Evolutionary conservation across 2,113 vertebrate genomes (phyloP).

Genomic region (Phaethornis superciliosus): DNA sequence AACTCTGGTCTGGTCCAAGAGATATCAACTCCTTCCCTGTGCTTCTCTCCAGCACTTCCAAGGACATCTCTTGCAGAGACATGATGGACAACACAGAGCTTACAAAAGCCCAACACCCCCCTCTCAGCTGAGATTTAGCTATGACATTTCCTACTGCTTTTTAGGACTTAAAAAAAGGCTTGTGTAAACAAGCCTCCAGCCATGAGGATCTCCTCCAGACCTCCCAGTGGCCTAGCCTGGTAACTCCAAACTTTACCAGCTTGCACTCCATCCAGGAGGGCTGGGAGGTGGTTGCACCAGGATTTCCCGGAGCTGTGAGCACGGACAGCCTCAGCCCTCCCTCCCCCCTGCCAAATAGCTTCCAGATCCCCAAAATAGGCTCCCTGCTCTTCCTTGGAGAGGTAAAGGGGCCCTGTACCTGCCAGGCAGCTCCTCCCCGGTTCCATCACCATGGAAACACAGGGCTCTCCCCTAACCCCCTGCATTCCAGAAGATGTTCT

Average conservation of each 20-base stretch:
- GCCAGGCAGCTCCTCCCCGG: neutral
- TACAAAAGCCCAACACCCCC: accelerated
- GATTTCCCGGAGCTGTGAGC: neutral
- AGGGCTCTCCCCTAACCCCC: neutral
- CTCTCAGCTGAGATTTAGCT: neutral
- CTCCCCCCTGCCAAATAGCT: neutral
- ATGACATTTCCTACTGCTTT: neutral
- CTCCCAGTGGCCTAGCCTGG: accelerated
- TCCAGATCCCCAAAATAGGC: too few relatives aligned
- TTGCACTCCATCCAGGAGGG: neutral
- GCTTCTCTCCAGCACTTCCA: neutral
- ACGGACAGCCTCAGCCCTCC: neutral
- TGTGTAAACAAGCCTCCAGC: neutral
- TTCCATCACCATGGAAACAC: neutral
- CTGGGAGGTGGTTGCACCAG: neutral
- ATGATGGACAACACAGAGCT: accelerated
- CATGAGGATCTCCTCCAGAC: neutral
- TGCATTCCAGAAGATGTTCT: neutral
- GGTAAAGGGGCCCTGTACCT: neutral
- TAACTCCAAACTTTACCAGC: neutral
- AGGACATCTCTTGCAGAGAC: accelerated
- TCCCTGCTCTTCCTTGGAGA: neutral
- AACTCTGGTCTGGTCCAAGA: neutral
- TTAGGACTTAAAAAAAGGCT: neutral
- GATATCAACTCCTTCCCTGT: accelerated